A percentile compares a stretch with the other conserved stretches of the same genome.
Evolutionary conservation across 1,140 invertebrate genomes (phyloP).

Genomic region (Drosophila pseudoananassae): DNA sequence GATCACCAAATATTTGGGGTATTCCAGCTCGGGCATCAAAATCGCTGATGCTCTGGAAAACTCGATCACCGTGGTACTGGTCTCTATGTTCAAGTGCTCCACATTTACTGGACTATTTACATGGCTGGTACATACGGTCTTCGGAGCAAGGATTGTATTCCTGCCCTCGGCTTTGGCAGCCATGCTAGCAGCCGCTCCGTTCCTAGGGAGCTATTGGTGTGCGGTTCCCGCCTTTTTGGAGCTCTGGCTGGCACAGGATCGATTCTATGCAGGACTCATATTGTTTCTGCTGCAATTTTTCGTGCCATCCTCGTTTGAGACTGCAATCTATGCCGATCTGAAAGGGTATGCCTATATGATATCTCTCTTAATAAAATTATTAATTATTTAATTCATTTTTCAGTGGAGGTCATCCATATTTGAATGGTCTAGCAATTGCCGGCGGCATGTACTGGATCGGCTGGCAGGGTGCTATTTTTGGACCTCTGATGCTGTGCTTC

Average conservation of each 20-base stretch:
- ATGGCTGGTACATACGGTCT: constrained; percentile 98
- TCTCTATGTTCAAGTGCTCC: constrained; percentile 98
- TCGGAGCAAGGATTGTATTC: constrained; percentile 97
- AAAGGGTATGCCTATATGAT: no score
- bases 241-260: constrained; percentile 95
- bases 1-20: constrained; percentile 89
- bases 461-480: constrained; percentile 97
- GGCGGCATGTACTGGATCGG: constrained; percentile 99
- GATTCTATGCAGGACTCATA: constrained; percentile 89
- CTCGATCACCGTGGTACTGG: constrained; percentile 92
- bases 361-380: background rate
- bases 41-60: constrained; percentile 89
- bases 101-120: constrained; percentile 99
- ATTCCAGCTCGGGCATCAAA: constrained; percentile 91
- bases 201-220: constrained; percentile 97
- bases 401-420: constrained; percentile 97
- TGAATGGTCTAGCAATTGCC: constrained; percentile 98
- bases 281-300: constrained; percentile 93
- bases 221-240: constrained; percentile 96
- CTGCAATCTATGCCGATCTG: constrained; percentile 98
- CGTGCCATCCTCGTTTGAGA: constrained; percentile 96
- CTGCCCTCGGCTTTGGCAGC: constrained; percentile 96
- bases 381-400: constrained; percentile 55
- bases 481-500: constrained; percentile 94
- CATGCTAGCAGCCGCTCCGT: constrained; percentile 96